Conservation (phyloP, 2,113 vertebrate species). For the Leptobrachium ailaonicum region DNA sequence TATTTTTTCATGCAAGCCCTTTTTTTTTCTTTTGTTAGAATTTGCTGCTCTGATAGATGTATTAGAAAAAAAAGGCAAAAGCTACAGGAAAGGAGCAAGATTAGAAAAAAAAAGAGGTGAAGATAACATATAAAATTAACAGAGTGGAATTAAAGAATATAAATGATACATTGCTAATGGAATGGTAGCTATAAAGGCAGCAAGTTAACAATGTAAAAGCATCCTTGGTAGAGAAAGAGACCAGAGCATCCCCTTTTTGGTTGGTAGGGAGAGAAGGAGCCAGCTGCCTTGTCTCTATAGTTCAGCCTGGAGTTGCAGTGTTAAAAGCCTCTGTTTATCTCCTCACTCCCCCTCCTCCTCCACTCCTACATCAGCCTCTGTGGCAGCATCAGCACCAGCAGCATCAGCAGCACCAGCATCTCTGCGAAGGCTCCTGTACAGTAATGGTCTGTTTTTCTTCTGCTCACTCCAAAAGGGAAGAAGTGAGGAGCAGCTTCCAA, state of each 20-base stretch:
- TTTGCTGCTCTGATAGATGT: no score
- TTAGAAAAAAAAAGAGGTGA: no score
- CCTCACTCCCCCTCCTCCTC: constrained; percentile 15
- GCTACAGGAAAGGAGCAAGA: no score
- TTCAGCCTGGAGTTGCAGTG: constrained; percentile 32
- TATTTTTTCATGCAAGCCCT: no score
- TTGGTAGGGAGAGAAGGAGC: not conserved
- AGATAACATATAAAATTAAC: no score
- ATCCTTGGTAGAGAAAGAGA: not conserved
- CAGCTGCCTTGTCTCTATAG: constrained; percentile 29
- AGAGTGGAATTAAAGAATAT: no score
- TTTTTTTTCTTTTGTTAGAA: no score
- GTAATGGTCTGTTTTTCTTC: constrained; percentile 2
- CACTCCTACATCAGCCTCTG: constrained; percentile 31
- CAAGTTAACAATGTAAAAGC: not conserved
- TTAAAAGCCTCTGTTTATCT: constrained; percentile 37
- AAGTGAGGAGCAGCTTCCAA: constrained; percentile 24
- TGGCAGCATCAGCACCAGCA: not conserved
- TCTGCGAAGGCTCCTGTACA: constrained; percentile 5
- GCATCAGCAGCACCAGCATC: constrained; percentile 11
- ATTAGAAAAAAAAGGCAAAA: no score
- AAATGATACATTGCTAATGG: no score
- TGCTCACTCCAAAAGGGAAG: not conserved
- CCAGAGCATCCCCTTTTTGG: not conserved
- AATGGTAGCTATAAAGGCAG: not conserved